Evolutionary conservation across 2,888 invertebrate species (phyloP).

Genomic region (Anthoptus insignis): DNA sequence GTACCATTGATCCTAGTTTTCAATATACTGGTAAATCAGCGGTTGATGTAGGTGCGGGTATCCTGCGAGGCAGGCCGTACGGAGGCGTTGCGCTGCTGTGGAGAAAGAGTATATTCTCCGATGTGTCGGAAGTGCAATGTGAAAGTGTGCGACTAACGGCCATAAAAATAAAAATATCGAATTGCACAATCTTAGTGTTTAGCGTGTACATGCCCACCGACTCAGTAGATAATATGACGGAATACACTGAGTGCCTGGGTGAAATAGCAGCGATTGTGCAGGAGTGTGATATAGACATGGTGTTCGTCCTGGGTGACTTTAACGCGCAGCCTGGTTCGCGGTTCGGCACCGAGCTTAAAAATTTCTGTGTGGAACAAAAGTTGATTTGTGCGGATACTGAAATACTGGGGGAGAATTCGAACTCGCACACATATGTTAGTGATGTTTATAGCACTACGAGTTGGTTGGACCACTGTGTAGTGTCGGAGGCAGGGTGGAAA

Average conservation of each 20-base stretch:
- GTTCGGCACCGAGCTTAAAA: conserved; percentile 43
- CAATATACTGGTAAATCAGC: conserved; percentile 47
- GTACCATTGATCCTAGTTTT: neutral
- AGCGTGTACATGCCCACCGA: conserved; percentile 52
- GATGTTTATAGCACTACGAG: conserved; percentile 41
- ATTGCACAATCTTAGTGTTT: conserved; percentile 41
- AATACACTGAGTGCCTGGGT: conserved; percentile 46
- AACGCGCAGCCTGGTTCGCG: conserved; percentile 48
- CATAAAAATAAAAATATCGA: conserved; percentile 33
- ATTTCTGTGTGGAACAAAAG: conserved; percentile 46
- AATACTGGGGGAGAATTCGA: conserved; percentile 17
- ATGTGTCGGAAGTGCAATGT: conserved; percentile 47
- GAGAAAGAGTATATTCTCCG: conserved; percentile 44
- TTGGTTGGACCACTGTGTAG: conserved; percentile 47
- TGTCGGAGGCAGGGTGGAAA: conserved; percentile 35
- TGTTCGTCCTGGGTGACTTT: conserved; percentile 19
- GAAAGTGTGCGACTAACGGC: conserved; percentile 42
- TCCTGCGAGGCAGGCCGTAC: conserved; percentile 48
- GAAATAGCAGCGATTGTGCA: conserved; percentile 45
- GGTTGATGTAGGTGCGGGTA: conserved; percentile 47
- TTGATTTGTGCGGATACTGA: conserved; percentile 47
- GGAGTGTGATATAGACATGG: conserved; percentile 33
- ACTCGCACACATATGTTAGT: conserved; percentile 47
- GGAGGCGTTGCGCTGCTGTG: conserved; percentile 51
- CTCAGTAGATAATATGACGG: conserved; percentile 41